Conservation (phyloP, 2,888 invertebrate species). For the Isoperla grammatica region DNA sequence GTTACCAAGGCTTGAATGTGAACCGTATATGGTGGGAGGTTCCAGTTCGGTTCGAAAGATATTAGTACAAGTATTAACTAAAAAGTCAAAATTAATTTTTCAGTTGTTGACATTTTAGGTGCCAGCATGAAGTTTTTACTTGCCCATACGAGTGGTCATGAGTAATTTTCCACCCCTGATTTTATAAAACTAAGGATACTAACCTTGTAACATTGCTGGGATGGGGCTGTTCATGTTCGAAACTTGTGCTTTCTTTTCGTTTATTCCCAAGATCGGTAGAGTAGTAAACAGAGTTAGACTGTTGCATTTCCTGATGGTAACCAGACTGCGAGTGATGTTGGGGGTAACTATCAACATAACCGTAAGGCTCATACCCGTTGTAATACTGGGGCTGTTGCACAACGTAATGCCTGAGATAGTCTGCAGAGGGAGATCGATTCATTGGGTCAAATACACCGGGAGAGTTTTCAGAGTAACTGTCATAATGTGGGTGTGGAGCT, state of each 20-base stretch:
- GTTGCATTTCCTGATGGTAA: conserved; percentile 40
- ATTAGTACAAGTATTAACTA: no score
- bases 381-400: conserved; percentile 28
- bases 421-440: conserved; percentile 27
- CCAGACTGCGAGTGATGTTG: conserved; percentile 33
- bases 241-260: conserved; percentile 55
- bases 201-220: conserved; percentile 45
- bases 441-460: conserved; percentile 10
- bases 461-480: conserved; percentile 26
- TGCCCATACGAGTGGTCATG: no score
- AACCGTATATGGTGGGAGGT: no score
- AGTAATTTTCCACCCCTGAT: no score
- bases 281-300: conserved; percentile 40
- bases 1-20: no score
- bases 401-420: conserved; percentile 30
- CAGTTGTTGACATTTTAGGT: no score
- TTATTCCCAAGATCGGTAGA: conserved; percentile 43
- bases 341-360: conserved; percentile 27
- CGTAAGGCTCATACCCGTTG: conserved; percentile 31
- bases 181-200: conserved; percentile 18
- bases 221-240: conserved; percentile 54
- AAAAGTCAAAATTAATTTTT: no score
- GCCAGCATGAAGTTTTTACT: no score
- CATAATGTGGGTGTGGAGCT: not conserved
- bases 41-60: no score